Conservation (phyloP, 1,140 invertebrate genomes). For the Bathynomus jamesi region DNA sequence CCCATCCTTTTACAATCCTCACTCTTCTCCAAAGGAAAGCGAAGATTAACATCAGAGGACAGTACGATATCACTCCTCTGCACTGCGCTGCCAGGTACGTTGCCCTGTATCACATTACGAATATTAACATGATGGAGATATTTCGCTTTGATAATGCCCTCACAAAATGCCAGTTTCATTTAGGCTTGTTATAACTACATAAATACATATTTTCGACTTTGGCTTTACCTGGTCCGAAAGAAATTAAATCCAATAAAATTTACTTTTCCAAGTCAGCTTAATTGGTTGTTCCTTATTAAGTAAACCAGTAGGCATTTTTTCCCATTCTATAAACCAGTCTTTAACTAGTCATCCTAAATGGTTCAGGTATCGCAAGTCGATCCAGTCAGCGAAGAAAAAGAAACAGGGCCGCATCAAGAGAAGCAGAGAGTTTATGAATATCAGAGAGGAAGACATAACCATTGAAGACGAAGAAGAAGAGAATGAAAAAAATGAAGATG, state of each 20-base stretch:
- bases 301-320: too few species aligned
- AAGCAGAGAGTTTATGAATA: neutral
- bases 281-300: too few species aligned
- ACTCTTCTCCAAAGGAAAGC: slow-evolving; percentile 44
- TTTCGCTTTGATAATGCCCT: too few species aligned
- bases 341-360: too few species aligned
- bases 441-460: neutral
- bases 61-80: slow-evolving; percentile 44
- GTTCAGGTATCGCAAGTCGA: neutral
- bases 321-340: too few species aligned
- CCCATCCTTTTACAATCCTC: slow-evolving; percentile 42
- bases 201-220: neutral
- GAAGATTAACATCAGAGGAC: slow-evolving; percentile 42
- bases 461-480: neutral
- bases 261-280: too few species aligned
- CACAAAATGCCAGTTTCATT: neutral
- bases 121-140: too few species aligned
- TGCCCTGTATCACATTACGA: too few species aligned
- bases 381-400: slow-evolving; percentile 22
- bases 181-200: neutral
- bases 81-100: slow-evolving; percentile 45
- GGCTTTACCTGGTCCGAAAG: too few species aligned
- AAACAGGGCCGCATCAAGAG: neutral
- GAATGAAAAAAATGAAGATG: neutral
- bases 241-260: too few species aligned